Evolutionary conservation across 2,888 invertebrate species (phyloP), one percentile per base, ranked within the genome.

Genomic region (Meta bourneti): DNA sequence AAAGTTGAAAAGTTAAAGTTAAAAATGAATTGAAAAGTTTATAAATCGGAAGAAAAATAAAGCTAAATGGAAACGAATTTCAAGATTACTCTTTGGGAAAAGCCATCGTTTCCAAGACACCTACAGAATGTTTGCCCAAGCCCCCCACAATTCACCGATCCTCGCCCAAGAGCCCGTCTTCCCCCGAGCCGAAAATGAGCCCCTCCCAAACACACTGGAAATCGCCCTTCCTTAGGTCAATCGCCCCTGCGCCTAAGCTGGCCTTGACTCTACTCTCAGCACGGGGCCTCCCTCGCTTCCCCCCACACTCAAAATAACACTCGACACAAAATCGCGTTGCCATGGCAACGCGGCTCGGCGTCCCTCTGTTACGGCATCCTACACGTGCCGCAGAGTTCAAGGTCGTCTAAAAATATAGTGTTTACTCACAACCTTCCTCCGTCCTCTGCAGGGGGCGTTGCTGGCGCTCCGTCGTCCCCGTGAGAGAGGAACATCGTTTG

Each of bases 401-500:
- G 87, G 87, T 61, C 79, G 72, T 79, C 20, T 54, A 70, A 71
- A 87, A 87, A 87, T 80, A 79, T 61, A 34, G n/a, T 84, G 87
- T 87, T 87, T 87, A 80, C 86, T 8, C n/a, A 72, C 79, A 72
- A 78, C 49, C 78, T 78, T 78, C 78, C 20, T 19, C 48, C 49
- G 77, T 78, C 77, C 78, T 77, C 77, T 70, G 49, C 20, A 78
- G 85, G 69, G 77, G 86, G 79, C 79, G 54, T 70, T 78, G 78
- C 70, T 69, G 69, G 13, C 70, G 16, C 13, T 54, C 20, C 6
- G 4, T 77, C 51, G n/a, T 49, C 48, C 48, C 51, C 9, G 61
- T 9, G 61, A 61, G 11, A 34, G 34, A 34, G 34, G 34, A 34
- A 34, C 4, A 34, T 34, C 34, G 34, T 34, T 34, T 34, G 34